Conservation (phyloP, 2,888 invertebrate genomes). For the Charanyca ferruginea region DNA sequence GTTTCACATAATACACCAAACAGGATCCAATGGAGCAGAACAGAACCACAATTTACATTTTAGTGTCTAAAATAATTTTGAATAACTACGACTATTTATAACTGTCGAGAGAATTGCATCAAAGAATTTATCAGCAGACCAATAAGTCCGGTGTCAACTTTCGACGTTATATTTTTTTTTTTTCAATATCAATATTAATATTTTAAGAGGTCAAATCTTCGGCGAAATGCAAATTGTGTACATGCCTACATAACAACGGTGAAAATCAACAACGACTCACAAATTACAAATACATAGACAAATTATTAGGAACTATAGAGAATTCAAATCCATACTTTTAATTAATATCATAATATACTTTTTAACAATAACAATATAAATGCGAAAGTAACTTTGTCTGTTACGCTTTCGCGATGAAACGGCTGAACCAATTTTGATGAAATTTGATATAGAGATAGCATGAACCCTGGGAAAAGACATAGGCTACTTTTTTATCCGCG, state of each 20-base stretch:
- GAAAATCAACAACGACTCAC: background rate
- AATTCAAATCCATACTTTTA: no score
- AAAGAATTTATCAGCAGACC: background rate
- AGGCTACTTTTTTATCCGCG: no score
- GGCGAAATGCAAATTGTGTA: background rate
- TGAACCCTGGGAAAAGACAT: no score
- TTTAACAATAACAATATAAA: no score
- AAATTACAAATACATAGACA: background rate
- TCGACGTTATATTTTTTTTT: background rate
- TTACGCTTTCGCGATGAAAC: no score
- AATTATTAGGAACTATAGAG: no score
- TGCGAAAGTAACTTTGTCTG: no score
- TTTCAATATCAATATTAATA: background rate
- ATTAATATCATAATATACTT: no score
- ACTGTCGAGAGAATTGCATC: background rate
- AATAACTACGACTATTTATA: background rate
- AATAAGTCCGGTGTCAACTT: constrained; percentile 3
- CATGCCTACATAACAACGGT: no score
- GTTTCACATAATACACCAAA: constrained; percentile 37
- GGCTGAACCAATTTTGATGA: no score
- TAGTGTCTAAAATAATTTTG: background rate
- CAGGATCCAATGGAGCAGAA: constrained; percentile 11
- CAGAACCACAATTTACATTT: constrained; percentile 9
- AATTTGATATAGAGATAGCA: no score
- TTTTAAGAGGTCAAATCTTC: background rate